Conservation (phyloP, 2,888 invertebrate species). For the Temnothorax ravouxi region DNA sequence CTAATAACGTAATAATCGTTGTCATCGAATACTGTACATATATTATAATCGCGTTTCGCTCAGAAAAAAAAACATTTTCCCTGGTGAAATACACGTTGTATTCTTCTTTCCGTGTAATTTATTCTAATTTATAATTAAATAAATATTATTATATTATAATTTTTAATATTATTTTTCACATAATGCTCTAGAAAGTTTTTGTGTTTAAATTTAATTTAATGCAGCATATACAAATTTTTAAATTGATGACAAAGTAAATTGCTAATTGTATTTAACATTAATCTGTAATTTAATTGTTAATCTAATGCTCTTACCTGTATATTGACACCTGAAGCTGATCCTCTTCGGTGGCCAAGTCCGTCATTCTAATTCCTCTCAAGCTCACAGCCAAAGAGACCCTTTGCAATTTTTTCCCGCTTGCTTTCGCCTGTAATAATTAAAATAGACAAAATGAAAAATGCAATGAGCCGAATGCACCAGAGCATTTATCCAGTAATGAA, state of each 20-base stretch:
- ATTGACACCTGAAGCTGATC: constrained; percentile 93
- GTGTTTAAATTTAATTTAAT: not conserved
- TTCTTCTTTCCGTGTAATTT: not conserved
- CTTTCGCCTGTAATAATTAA: constrained; percentile 87
- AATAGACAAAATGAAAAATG: constrained; percentile 13
- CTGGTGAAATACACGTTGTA: not conserved
- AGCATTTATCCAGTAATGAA: not conserved
- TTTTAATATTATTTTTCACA: not conserved
- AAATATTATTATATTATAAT: not conserved
- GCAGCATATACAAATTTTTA: not conserved
- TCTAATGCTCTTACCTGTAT: constrained; percentile 89
- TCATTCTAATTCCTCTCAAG: constrained; percentile 92
- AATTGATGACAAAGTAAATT: not conserved
- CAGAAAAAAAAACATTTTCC: not conserved
- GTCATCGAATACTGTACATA: not conserved
- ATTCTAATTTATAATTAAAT: not conserved
- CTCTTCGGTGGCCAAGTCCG: constrained; percentile 91
- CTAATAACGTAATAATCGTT: constrained; percentile 18
- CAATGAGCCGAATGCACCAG: not conserved
- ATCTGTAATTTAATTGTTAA: not conserved
- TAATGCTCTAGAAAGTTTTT: not conserved
- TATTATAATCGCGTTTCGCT: not conserved
- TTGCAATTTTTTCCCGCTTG: constrained; percentile 88
- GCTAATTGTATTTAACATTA: not conserved
- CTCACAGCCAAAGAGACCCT: constrained; percentile 92